Evolutionary conservation across 2,113 vertebrate species (phyloP).

Genomic region (Elanoides forficatus): DNA sequence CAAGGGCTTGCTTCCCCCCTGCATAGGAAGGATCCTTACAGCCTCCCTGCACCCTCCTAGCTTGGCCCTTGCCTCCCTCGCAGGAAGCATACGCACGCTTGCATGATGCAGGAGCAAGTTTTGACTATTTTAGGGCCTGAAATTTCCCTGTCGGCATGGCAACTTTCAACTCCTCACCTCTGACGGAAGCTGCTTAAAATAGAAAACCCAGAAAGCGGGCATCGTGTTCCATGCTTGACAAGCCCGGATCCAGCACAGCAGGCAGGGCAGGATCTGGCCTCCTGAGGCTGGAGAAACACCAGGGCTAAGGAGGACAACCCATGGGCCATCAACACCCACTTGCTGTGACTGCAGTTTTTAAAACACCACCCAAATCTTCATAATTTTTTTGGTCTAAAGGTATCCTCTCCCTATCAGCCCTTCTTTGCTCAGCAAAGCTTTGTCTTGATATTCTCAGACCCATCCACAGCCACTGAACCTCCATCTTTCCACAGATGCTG

Average conservation of each 20-base stretch:
- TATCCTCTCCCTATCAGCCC: background rate
- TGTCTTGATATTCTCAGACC: background rate
- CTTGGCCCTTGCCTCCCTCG: conserved; percentile 10
- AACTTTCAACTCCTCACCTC: conserved; percentile 69
- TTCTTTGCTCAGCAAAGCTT: background rate
- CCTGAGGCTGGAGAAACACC: background rate
- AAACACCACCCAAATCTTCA: background rate
- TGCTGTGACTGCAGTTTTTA: background rate
- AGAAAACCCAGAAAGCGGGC: conserved; percentile 32
- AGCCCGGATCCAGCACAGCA: background rate
- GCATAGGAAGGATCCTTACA: background rate
- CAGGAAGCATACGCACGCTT: conserved; percentile 3
- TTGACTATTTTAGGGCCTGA: conserved; percentile 73
- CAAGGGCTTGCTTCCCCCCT: background rate
- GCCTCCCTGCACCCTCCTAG: background rate
- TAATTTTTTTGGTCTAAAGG: background rate
- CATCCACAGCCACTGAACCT: background rate
- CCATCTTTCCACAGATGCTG: background rate
- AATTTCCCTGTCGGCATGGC: conserved; percentile 74
- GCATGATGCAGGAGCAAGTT: conserved; percentile 44
- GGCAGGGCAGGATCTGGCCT: background rate
- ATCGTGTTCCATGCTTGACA: background rate
- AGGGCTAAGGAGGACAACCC: background rate
- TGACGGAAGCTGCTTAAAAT: conserved; percentile 50
- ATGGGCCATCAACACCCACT: background rate